A percentile compares a stretch with the other conserved stretches of the same genome.
Conservation (phyloP, 1,140 invertebrate genomes). For the Choristoneura fumiferana region DNA sequence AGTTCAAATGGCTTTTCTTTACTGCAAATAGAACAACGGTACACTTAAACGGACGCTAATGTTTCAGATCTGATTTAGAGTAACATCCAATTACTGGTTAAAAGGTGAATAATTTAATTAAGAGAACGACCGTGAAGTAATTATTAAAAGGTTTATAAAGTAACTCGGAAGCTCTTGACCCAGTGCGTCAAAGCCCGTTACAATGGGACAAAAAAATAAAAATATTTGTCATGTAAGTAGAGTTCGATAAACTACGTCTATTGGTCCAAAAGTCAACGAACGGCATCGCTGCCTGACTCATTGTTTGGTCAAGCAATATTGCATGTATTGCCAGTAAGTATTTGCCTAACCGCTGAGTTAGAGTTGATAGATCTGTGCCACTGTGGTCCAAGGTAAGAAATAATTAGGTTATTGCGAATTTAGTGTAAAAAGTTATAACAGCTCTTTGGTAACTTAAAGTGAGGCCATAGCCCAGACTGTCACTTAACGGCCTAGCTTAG, state of each 20-base stretch:
- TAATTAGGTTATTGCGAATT: slow-evolving; percentile 17
- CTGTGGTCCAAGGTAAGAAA: slow-evolving; percentile 7
- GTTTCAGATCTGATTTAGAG: too few relatives aligned
- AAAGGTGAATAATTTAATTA: not conserved
- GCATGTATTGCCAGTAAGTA: slow-evolving; percentile 52
- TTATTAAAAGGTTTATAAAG: not conserved
- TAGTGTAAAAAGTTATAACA: slow-evolving; percentile 15
- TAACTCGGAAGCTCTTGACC: slow-evolving; percentile 7
- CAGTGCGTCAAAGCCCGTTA: slow-evolving; percentile 5
- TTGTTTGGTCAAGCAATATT: slow-evolving; percentile 58
- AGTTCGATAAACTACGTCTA: not conserved
- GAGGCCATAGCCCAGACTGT: slow-evolving; percentile 13
- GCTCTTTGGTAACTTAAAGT: slow-evolving; percentile 12
- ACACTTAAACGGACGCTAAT: too few relatives aligned
- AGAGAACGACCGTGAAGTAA: not conserved
- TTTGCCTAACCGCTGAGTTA: slow-evolving; percentile 40
- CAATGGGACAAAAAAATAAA: slow-evolving; percentile 8
- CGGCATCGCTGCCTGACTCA: slow-evolving; percentile 41
- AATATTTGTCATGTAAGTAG: slow-evolving; percentile 9
- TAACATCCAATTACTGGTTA: too few relatives aligned
- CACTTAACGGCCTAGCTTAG: not conserved
- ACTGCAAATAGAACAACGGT: too few relatives aligned
- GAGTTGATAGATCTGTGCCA: slow-evolving; percentile 14
- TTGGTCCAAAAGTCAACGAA: slow-evolving; percentile 4
- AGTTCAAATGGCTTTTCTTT: too few relatives aligned